These are phyloP conservation scores for Pristionchus maxplancki DNA, from an alignment of 2,888 invertebrate species.

Conservation along the genomic window DNA sequence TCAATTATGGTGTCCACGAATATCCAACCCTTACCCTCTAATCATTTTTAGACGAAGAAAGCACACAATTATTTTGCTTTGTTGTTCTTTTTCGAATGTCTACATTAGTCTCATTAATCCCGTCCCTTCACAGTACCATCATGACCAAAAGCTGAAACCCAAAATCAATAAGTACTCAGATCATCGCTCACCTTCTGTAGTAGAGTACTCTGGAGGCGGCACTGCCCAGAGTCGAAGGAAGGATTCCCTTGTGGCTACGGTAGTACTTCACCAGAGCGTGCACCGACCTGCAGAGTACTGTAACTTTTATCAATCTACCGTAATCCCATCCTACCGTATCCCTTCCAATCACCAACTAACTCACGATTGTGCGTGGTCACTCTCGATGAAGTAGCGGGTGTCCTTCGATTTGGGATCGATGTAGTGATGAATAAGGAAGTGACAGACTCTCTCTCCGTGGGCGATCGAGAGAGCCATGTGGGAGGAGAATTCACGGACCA, in stretches of 20 bases:
- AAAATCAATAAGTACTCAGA: background rate
- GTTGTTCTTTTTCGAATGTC: too few relatives aligned
- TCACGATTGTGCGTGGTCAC: background rate
- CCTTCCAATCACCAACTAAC: background rate
- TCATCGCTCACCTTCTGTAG: background rate
- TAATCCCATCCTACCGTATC: background rate
- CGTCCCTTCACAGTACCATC: background rate
- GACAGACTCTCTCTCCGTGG: background rate
- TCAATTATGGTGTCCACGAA: background rate
- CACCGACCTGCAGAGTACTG: constrained; percentile 52
- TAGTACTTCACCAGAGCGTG: constrained; percentile 63
- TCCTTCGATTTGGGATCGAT: background rate
- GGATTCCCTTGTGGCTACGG: constrained; percentile 61
- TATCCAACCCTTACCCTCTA: too few relatives aligned
- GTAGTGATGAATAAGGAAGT: constrained; percentile 35
- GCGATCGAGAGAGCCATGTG: constrained; percentile 35
- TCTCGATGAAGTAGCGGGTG: constrained; percentile 39
- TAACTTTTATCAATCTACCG: background rate
- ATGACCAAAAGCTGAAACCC: background rate
- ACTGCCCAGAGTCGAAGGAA: constrained; percentile 54
- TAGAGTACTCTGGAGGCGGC: constrained; percentile 11
- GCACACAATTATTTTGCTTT: too few relatives aligned
- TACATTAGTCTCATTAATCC: too few relatives aligned
- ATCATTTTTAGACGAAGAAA: too few relatives aligned
- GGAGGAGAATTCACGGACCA: constrained; percentile 13